Conservation (phyloP, 1,140 invertebrate species). For the Megathymus violae region DNA sequence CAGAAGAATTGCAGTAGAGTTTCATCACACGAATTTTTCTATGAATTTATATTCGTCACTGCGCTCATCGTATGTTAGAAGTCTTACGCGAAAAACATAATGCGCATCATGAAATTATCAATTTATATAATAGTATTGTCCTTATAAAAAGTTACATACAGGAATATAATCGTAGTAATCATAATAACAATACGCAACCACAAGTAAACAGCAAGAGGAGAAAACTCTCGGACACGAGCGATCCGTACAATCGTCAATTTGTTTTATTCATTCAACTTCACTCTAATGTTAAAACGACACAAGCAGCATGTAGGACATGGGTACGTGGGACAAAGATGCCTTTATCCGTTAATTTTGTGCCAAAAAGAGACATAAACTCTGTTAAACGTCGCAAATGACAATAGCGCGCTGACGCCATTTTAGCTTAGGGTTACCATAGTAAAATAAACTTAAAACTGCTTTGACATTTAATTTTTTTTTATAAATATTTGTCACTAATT, state of each 20-base stretch:
- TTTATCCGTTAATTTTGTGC: slow-evolving; percentile 1
- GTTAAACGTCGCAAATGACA: slow-evolving; percentile 37
- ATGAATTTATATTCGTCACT: slow-evolving; percentile 19
- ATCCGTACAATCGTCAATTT: slow-evolving; percentile 65
- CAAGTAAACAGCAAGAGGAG: slow-evolving; percentile 55
- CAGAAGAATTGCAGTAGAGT: slow-evolving; percentile 11
- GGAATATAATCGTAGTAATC: slow-evolving; percentile 49
- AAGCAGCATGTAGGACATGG: slow-evolving; percentile 26
- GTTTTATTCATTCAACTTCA: slow-evolving; percentile 65
- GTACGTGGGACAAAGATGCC: slow-evolving; percentile 46
- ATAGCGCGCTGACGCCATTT: slow-evolving; percentile 54
- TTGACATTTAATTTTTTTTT: no score
- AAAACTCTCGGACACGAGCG: slow-evolving; percentile 64
- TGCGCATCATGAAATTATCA: slow-evolving; percentile 5
- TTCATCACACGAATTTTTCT: slow-evolving; percentile 30
- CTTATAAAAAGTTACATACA: slow-evolving; percentile 34
- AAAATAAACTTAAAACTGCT: slow-evolving; percentile 24
- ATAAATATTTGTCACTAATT: no score
- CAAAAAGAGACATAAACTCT: slow-evolving; percentile 44
- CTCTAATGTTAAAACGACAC: slow-evolving; percentile 24
- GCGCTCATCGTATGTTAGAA: slow-evolving; percentile 18
- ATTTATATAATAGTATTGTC: slow-evolving; percentile 19
- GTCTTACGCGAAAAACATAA: slow-evolving; percentile 23
- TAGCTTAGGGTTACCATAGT: slow-evolving; percentile 46
- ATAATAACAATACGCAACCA: slow-evolving; percentile 53